Base-by-base conservation (phyloP, 1,140 invertebrate genomes). In the Reticulitermes speratus region DNA sequence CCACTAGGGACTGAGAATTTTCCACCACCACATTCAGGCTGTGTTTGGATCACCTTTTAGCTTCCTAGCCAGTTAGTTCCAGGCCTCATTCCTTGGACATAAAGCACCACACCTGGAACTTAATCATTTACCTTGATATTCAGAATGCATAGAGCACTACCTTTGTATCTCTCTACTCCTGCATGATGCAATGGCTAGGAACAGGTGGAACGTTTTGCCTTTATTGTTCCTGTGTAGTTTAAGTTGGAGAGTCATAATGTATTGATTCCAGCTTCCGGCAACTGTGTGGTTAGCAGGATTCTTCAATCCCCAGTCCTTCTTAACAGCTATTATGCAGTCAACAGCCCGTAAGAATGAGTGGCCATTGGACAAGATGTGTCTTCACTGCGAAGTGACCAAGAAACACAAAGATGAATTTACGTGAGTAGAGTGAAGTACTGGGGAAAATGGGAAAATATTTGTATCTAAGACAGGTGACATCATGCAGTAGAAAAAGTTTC, bases 261-360 rank as follows among this genome's bases (percentile, higher is more conserved):
- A 19, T 55, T 82, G 25, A 75, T 86, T 88, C 21, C 89, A 95
- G 93, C 91, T 97, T 82, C 97, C 97, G 0, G 91, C 96, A 1
- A 94, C 97, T 0, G 95, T 98, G 38, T 99, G 98, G 98, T 91
- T 99, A 44, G 96, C 95, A 19, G 98, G 97, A 32, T 98, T 99
- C 90, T 99, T 99, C 91, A 99, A 99, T 92, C 98, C 98, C 0
- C 98, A 99, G 91, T 98, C 97, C 23, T 98, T 99, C 90, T 92
- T 99, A 16, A 99, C 98, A 0, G 98, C 98, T 52, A 98, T 99
- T 89, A 99, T 99, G 97, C 98, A 99, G 91, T 97, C 96, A 90
- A 98, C 97, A 83, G 97, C 97, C 3, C 93, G 97, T 65, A 98
- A 97, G 91, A 98, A 98, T 91, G 97, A 99, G 91, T 97, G 97